Base-by-base conservation (phyloP, 1,140 invertebrate genomes). In the Drosophila athabasca region DNA sequence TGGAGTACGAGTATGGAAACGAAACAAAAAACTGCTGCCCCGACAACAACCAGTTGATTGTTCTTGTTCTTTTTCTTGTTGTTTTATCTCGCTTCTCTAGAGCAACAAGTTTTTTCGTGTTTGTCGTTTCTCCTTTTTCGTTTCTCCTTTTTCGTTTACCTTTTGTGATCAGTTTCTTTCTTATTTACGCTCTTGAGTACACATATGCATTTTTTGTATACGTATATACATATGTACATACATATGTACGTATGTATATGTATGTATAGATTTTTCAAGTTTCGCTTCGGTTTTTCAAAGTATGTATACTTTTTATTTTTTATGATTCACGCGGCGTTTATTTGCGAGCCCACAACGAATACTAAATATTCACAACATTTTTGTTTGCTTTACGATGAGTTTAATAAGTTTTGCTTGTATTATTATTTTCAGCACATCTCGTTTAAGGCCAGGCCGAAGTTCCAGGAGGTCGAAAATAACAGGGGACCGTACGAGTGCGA, bases 51-150 rank as follows among this genome's bases (percentile, higher is more conserved):
- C 67, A 74, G 81, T 74, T 77, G 67, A 44, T 62, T 49, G 73
- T 81, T 77, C 48, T 46, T 55, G 35, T 39, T 35, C 35, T 39
- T 13, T 39, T 50, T 17, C 7, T 54, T 26, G 11, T 73, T 72
- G 52, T 57, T 59, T 58, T 75, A 26, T 44, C 49, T 22, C 46
- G 17, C 19, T 52, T 57, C 64, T 49, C 50, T 50, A 76, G 60
- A 60, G 75, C 75, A 87, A 87, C 82, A 87, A 78, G 82, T 87
- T 82, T 76, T 61, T 53, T 46, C 43, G 53, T 61, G 11, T 13
- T 11, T 35, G 35, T 39, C 0, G 24, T 39, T 13, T 11, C 35
- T 52, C 46, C 17, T n/a, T n/a, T n/a, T n/a, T n/a, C n/a, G 54
- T 58, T 52, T 15, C 26, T 74, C 41, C 35, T 46, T 62, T 62